phyloP scores from a whole-genome alignment of 2,888 invertebrate genomes.

The Tetrapedia diversipes region DNA sequence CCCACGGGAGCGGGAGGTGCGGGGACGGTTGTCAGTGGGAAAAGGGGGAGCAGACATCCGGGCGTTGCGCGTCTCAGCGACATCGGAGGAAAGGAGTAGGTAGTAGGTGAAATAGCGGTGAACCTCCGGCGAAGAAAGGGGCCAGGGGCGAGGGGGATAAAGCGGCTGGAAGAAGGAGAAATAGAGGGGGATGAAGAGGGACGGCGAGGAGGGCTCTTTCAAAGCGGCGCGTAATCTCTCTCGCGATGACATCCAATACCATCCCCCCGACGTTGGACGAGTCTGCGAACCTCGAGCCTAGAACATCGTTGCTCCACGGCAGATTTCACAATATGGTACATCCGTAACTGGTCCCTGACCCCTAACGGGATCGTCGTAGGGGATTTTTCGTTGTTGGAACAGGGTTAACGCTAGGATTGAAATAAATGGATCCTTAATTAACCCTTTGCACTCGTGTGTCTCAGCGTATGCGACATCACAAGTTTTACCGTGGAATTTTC shows the following conservation, averaged over 20 bases:
- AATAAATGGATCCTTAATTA: no score
- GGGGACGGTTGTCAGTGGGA: constrained; percentile 13
- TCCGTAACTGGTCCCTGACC: constrained; percentile 60
- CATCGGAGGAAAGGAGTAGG: constrained; percentile 46
- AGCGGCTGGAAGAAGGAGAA: not conserved
- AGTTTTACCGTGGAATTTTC: no score
- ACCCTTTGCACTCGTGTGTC: no score
- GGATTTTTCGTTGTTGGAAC: no score
- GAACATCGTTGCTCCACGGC: constrained; percentile 61
- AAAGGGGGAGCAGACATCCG: constrained; percentile 14
- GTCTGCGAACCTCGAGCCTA: constrained; percentile 71
- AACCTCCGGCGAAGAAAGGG: constrained; percentile 37
- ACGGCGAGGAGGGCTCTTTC: constrained; percentile 69
- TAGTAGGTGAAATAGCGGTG: constrained; percentile 58
- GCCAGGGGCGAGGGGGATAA: constrained; percentile 7
- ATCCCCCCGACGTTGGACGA: constrained; percentile 69
- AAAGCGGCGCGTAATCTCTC: constrained; percentile 78
- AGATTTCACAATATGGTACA: constrained; percentile 74
- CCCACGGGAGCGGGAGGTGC: constrained; percentile 10
- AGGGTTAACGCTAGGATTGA: no score
- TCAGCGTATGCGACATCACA: no score
- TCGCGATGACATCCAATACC: constrained; percentile 79
- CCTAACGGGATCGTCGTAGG: constrained; percentile 63
- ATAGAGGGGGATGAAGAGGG: constrained; percentile 30
- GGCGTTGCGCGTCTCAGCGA: constrained; percentile 47